Conservation (phyloP, 2,113 vertebrate genomes). For the Chloroceryle aenea region DNA sequence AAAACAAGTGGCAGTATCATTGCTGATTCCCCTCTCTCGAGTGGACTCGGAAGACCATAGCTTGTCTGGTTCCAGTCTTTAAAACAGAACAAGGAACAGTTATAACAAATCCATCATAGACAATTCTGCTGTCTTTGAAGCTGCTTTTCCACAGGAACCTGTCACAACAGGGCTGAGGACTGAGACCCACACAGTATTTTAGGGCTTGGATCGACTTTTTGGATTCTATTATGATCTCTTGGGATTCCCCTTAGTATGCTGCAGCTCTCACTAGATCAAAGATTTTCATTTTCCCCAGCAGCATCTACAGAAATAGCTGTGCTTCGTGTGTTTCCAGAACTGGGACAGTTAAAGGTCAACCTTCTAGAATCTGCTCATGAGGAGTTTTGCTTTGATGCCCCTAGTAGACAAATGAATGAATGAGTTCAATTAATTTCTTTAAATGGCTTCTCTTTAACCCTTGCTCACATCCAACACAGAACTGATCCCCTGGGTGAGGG, state of each 20-base stretch:
- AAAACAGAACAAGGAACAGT: neutral
- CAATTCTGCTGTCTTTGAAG: neutral
- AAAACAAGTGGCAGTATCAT: constrained; percentile 80
- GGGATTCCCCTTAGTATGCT: neutral
- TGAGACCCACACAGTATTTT: neutral
- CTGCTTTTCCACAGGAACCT: neutral
- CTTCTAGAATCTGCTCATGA: neutral
- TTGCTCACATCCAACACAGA: neutral
- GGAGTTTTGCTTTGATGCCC: neutral
- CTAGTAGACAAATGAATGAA: neutral
- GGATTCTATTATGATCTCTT: neutral
- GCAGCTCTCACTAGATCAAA: neutral
- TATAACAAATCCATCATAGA: neutral
- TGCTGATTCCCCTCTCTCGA: constrained; percentile 72
- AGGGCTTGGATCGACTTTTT: neutral
- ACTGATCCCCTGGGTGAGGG: neutral
- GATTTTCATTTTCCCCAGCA: neutral
- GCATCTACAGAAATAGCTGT: neutral
- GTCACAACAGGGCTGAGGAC: neutral
- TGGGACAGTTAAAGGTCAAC: neutral
- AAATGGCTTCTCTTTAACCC: neutral
- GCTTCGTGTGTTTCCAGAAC: neutral
- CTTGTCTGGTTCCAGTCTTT: constrained; percentile 85
- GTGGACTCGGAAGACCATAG: constrained; percentile 77
- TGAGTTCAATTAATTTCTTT: neutral